Base-by-base conservation (phyloP, 2,113 vertebrate species). In the Sturnus vulgaris region DNA sequence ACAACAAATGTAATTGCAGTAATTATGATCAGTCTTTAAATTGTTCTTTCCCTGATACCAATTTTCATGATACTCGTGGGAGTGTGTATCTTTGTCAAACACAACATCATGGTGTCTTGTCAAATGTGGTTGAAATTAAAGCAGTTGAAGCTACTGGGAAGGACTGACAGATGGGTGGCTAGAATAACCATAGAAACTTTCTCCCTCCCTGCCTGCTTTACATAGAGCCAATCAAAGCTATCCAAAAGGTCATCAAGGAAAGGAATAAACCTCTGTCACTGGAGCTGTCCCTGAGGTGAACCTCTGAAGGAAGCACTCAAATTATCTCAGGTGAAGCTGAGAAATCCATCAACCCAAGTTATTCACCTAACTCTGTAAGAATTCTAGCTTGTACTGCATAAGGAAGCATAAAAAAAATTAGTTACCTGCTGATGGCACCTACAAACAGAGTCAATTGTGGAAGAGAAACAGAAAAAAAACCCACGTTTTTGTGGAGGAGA, bases 1-100 rank as follows among this genome's bases (percentile, higher is more conserved):
- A 92, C 78, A 95, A 87, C 70, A 93, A 95, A 83, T 73, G 42
- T 82, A 95, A 93, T 86, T 87, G 85, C 72, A 92, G 88, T 88
- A 94, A 95, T 96, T 94, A 94, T 28, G 75, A 86, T 63, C 76
- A 40, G 68, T 83, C 79, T 93, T 86, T 80, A 91, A 85, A 93
- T 69, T 78, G 75, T 90, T 96, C 68, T 86, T 78, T 82, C 68
- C 42, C 91, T 63, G 44, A 28, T 49, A 88, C 4, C 86, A 88
- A 55, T 93, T 94, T 95, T 86, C 90, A 81, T 75, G 15, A 88
- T 60, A n/a, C 72, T 90, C 9, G 2, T 92, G 83, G 92, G 86
- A 96, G 63, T 50, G 69, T 39, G 30, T 33, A 66, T 93, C 92
- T 88, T 88, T 90, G 90, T 94, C 80, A 90, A 86, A 83, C 21